These are phyloP conservation scores for Meganola albula DNA, from an alignment of 2,888 invertebrate species.

Conservation along the genomic window DNA sequence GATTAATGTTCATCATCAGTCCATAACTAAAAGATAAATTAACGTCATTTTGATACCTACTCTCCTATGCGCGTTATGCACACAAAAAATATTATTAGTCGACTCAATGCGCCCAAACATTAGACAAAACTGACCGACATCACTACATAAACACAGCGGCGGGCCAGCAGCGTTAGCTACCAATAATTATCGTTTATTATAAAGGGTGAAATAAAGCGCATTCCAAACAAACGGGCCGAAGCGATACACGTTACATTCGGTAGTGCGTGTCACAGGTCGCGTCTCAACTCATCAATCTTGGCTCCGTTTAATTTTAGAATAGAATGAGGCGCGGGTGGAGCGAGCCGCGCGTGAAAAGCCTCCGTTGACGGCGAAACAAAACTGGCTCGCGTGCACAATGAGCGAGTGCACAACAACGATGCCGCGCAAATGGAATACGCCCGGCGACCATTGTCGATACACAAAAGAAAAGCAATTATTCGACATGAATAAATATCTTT, in stretches of 20 bases:
- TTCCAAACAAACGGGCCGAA: slow-evolving; percentile 46
- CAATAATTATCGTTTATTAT: slow-evolving; percentile 66
- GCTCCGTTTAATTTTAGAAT: slow-evolving; percentile 68
- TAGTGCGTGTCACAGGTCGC: slow-evolving; percentile 76
- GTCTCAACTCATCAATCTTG: slow-evolving; percentile 74
- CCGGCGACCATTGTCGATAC: slow-evolving; percentile 66
- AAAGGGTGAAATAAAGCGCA: slow-evolving; percentile 67
- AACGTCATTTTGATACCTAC: slow-evolving; percentile 61
- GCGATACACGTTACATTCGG: slow-evolving; percentile 51
- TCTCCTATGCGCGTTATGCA: slow-evolving; percentile 36
- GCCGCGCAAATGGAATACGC: slow-evolving; percentile 68
- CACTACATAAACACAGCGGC: slow-evolving; percentile 42
- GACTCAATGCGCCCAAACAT: slow-evolving; percentile 53
- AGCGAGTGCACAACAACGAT: slow-evolving; percentile 44
- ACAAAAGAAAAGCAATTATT: slow-evolving; percentile 77
- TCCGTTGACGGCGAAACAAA: slow-evolving; percentile 55
- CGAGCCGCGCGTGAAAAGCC: slow-evolving; percentile 43
- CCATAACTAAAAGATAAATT: slow-evolving; percentile 49
- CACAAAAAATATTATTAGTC: slow-evolving; percentile 67
- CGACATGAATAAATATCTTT: slow-evolving; percentile 77
- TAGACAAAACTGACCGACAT: slow-evolving; percentile 52
- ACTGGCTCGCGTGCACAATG: slow-evolving; percentile 64
- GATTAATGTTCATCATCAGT: slow-evolving; percentile 47
- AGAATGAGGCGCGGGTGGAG: slow-evolving; percentile 39
- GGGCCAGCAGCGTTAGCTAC: slow-evolving; percentile 39